Evolutionary conservation across 2,797 vertebrate species (phyloP).

Genomic region (Carcharodon carcharias): DNA sequence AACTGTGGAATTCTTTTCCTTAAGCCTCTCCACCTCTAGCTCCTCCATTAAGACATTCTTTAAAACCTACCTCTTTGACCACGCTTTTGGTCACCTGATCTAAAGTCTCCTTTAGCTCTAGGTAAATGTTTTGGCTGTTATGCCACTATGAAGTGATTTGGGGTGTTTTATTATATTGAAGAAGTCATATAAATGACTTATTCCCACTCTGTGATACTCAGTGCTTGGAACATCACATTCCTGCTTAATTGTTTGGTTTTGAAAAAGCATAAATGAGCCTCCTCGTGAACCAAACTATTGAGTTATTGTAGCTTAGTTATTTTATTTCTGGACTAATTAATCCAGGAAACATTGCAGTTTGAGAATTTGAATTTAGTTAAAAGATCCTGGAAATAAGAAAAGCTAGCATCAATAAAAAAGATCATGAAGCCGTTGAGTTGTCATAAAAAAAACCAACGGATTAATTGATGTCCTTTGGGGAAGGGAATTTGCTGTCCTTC

Average conservation of each 20-base stretch:
- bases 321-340: not conserved
- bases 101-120: not conserved
- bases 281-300: not conserved
- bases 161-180: not conserved
- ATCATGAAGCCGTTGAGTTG: not conserved
- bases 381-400: not conserved
- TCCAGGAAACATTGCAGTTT: not conserved
- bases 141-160: not conserved
- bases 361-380: not conserved
- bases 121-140: not conserved
- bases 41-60: not conserved
- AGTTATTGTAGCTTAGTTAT: not conserved
- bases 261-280: not conserved
- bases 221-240: not conserved
- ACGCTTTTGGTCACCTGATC: not conserved
- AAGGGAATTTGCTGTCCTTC: not conserved
- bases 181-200: not conserved
- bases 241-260: not conserved
- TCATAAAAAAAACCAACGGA: not conserved
- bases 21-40: not conserved
- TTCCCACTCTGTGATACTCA: not conserved
- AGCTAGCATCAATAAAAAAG: not conserved
- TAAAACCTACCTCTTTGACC: not conserved
- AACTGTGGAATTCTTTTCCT: not conserved
- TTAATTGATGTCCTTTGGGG: not conserved